Evolutionary conservation across 2,113 vertebrate genomes (phyloP), one percentile per base, ranked within the genome.

Genomic region (Rattus norvegicus): DNA sequence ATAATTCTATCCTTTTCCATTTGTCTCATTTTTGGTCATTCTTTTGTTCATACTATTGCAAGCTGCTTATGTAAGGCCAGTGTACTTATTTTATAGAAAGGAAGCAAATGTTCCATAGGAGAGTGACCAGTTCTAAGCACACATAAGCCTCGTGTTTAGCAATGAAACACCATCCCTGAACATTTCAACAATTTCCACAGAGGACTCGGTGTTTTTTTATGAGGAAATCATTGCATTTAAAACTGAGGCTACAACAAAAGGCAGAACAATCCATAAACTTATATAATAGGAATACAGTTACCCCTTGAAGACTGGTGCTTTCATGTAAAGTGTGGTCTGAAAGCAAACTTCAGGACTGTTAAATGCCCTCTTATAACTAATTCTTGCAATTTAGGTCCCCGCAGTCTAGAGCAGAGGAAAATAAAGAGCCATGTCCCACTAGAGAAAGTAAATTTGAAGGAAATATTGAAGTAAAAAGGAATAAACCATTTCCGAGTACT

Each of bases 401-500:
- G 33, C 28, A 63, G 0, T 95, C 63, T 97, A 36, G 83, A 89
- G 73, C 95, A 89, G 86, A 97, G 67, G 96, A 85, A 96, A 96
- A 97, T 65, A 94, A 97, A 97, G 47, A 97, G 91, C 54, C 49
- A 87, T 2, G 5, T 95, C 59, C 2, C 19, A 88, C 43, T 85
- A 72, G 20, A 93, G 28, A 96, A 98, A 97, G 72, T 92, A 94
- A 95, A 97, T 97, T 95, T 93, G 93, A 98, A 96, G 86, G 92
- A 24, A 97, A 47, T 70, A 93, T 73, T 88, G 72, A 97, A 87
- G 89, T 85, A 93, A 97, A 43, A 95, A 93, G 81, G 49, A 95
- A 95, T 90, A 95, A 96, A 95, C 76, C 81, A 89, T 95, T 95
- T 97, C 76, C 86, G 91, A 70, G 89, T 89, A 83, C 49, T 94